A percentile compares a stretch with the other conserved stretches of the same genome.
Conservation (phyloP, 2,113 vertebrate species). For the Melospiza georgiana region DNA sequence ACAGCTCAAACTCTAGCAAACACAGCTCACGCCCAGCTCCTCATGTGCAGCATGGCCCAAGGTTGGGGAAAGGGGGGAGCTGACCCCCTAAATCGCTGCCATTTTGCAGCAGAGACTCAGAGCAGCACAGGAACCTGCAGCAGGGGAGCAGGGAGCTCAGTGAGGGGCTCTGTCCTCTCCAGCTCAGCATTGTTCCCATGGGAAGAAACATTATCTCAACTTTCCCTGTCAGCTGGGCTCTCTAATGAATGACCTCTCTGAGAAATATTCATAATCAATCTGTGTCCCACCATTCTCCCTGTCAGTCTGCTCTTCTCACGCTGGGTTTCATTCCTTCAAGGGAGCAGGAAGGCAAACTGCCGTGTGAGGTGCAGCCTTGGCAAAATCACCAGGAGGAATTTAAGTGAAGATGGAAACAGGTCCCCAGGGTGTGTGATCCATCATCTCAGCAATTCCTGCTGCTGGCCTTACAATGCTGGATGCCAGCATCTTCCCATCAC, state of each 20-base stretch:
- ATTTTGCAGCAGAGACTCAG: not conserved
- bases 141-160: not conserved
- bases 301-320: not conserved
- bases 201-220: not conserved
- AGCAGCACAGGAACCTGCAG: not conserved
- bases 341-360: not conserved
- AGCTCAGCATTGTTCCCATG: not conserved
- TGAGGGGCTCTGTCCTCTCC: not conserved
- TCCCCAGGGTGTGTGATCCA: not conserved
- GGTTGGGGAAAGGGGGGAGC: not conserved
- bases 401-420: not conserved
- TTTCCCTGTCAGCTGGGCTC: not conserved
- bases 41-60: not conserved
- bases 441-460: not conserved
- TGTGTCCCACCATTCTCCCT: not conserved
- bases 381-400: not conserved
- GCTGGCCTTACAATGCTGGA: not conserved
- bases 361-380: not conserved
- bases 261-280: not conserved
- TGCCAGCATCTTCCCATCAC: not conserved
- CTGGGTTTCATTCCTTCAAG: not conserved
- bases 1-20: not conserved
- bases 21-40: not conserved
- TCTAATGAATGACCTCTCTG: not conserved
- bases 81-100: not conserved